phyloP scores from a whole-genome alignment of 2,888 invertebrate species.

The Cancer borealis region DNA sequence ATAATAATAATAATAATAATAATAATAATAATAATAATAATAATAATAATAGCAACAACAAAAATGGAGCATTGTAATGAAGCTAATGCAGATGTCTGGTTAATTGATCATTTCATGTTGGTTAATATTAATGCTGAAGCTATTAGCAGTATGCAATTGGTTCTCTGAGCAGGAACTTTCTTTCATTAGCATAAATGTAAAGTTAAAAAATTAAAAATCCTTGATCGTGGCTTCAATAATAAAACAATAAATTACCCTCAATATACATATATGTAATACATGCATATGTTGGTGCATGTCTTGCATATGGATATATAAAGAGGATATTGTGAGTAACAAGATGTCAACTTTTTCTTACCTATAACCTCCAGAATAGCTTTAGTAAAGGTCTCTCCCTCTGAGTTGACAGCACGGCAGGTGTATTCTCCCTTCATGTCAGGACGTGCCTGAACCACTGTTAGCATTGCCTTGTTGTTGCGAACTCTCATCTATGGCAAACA shows the following conservation, averaged over 20 bases:
- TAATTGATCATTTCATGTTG: neutral
- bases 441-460: slow-evolving; percentile 74
- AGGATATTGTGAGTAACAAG: neutral
- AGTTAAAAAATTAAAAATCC: neutral
- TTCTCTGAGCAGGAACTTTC: neutral
- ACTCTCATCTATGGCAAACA: slow-evolving; percentile 72
- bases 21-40: neutral
- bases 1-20: neutral
- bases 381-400: slow-evolving; percentile 71
- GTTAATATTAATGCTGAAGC: slow-evolving; percentile 30
- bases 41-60: neutral
- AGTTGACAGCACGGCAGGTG: slow-evolving; percentile 73
- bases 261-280: neutral
- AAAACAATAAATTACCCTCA: neutral
- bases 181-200: slow-evolving; percentile 26
- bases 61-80: neutral
- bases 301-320: neutral
- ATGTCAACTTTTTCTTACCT: slow-evolving; percentile 60
- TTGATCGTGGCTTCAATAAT: neutral
- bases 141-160: neutral
- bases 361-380: slow-evolving; percentile 71
- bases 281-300: neutral
- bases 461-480: slow-evolving; percentile 76
- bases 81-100: neutral
- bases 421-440: slow-evolving; percentile 76